Percentiles rank a stretch among this genome's conserved stretches.
phyloP scores from a whole-genome alignment of 1,140 invertebrate genomes.

The Mamestra configurata region DNA sequence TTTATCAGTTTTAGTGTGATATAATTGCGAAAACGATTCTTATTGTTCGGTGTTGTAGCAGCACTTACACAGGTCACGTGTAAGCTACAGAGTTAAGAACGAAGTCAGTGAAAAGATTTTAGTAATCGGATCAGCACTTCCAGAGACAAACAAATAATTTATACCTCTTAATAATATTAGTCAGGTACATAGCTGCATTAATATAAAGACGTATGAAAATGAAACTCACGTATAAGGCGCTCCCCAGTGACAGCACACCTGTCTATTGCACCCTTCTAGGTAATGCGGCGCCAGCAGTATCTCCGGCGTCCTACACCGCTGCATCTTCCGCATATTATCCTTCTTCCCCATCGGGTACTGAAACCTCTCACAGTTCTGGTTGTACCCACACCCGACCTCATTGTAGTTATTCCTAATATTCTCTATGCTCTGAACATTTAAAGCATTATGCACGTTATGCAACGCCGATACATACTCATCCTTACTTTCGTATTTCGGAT shows the following conservation, averaged over 20 bases:
- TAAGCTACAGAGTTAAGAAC: too few relatives aligned
- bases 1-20: too few relatives aligned
- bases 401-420: conserved; percentile 71
- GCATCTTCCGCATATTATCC: conserved; percentile 84
- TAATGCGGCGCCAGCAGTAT: conserved; percentile 93
- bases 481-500: conserved; percentile 71
- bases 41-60: too few relatives aligned
- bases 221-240: conserved; percentile 79
- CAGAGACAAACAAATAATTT: too few relatives aligned
- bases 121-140: too few relatives aligned
- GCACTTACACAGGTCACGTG: too few relatives aligned
- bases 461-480: conserved; percentile 74
- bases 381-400: conserved; percentile 62
- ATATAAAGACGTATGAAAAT: background rate
- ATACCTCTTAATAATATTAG: too few relatives aligned
- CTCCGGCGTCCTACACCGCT: conserved; percentile 92
- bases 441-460: conserved; percentile 60
- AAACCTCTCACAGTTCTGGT: conserved; percentile 75
- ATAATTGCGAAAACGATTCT: too few relatives aligned
- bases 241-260: conserved; percentile 87
- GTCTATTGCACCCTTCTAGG: conserved; percentile 82
- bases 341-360: conserved; percentile 71
- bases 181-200: too few relatives aligned
- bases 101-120: too few relatives aligned
- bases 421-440: conserved; percentile 73